Evolutionary conservation across 2,888 invertebrate species (phyloP), one percentile per base, ranked within the genome.

Genomic region (Mythimna vitellina): DNA sequence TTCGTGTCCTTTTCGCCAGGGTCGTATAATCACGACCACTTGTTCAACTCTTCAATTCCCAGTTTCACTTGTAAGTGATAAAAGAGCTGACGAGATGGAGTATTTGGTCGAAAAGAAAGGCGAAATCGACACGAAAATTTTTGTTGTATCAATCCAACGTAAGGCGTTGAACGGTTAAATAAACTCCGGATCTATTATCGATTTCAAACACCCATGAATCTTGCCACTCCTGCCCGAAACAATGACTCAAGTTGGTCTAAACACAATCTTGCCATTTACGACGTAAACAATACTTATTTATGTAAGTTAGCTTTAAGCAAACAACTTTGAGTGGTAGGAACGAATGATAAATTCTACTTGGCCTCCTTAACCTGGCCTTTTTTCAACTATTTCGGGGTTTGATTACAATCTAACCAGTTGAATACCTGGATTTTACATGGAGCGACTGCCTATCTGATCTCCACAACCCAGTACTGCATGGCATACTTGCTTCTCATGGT

Each of bases 281-380:
- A 71, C 58, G 42, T 75, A 69, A 69, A 76, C 38, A 66, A 64
- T 76, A 78, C 60, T 66, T 82, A 78, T 68, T 70, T 71, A 67
- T 71, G 69, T 86, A 78, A 77, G 74, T 58, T 86, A 86, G 82
- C 64, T 79, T 73, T 85, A 86, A 80, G 76, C 71, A 57, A 54
- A 62, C 20, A 60, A 66, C 74, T 71, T 62, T 9, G 29, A 29
- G 46, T 35, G 0, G n/a, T 73, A 73, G 70, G 65, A 77, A 79
- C 61, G 61, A 79, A 79, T 69, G 29, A 67, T 70, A 46, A 29
- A 22, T 22, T 60, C 4, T 38, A 42, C 22, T 60, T 22, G 14
- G 7, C 14, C 14, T 8, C 3, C 1, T 54, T 22, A 22, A 1
- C 8, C 14, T 8, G 3, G 25, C 6, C 25, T 56, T 29, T 56